Evolutionary conservation across 2,888 invertebrate genomes (phyloP).

Genomic region (Alloplasta piceator): DNA sequence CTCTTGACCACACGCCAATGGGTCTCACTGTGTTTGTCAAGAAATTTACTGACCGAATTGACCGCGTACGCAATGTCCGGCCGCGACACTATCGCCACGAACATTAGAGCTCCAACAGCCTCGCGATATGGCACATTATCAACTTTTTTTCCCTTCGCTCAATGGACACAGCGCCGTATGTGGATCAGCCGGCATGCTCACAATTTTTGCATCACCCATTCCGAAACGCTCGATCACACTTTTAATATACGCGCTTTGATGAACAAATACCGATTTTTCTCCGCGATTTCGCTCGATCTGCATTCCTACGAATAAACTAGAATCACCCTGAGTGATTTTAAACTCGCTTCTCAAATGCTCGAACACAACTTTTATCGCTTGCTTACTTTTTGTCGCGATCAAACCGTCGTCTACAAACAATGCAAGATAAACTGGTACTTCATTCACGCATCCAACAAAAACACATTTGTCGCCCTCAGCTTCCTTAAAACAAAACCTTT

Average conservation of each 20-base stretch:
- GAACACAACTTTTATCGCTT: background rate
- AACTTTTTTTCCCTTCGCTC: background rate
- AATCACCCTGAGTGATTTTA: background rate
- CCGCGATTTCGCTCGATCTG: background rate
- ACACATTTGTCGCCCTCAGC: background rate
- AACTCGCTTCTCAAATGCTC: background rate
- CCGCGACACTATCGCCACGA: background rate
- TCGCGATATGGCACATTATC: background rate
- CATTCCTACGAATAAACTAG: background rate
- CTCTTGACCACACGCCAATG: slow-evolving; percentile 1
- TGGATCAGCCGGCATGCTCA: background rate
- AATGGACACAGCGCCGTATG: background rate
- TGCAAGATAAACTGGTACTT: background rate
- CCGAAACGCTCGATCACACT: background rate
- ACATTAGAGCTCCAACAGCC: background rate
- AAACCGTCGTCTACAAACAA: background rate
- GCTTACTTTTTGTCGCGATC: background rate
- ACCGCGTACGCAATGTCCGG: background rate
- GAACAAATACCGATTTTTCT: background rate
- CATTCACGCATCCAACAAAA: background rate
- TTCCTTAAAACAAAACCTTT: background rate
- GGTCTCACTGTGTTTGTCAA: background rate
- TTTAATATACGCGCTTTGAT: background rate
- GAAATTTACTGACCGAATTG: background rate
- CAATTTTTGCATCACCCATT: background rate